A percentile compares a stretch with the other conserved stretches of the same genome.
Evolutionary conservation across 2,797 vertebrate genomes (phyloP).

Genomic region (Paramormyrops hopkinsi): DNA sequence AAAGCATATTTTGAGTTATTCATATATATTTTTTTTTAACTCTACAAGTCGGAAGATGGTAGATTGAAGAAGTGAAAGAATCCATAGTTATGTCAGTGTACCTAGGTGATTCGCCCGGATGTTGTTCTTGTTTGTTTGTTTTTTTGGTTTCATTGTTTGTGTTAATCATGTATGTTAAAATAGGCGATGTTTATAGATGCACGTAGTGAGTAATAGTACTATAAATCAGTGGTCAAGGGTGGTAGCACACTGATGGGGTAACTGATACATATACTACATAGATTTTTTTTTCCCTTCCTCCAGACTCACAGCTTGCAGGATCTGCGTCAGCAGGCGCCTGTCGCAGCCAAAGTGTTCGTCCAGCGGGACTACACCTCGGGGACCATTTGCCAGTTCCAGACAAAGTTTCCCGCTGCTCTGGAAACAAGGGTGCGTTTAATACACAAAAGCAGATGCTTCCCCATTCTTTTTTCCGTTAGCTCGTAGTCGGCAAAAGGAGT

Average conservation of each 20-base stretch:
- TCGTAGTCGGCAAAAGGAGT: not conserved
- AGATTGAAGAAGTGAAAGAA: not conserved
- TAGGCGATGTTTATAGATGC: not conserved
- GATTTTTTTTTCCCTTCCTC: not conserved
- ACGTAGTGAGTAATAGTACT: not conserved
- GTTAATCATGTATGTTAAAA: not conserved
- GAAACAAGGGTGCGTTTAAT: slow-evolving; percentile 72
- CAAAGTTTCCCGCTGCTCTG: slow-evolving; percentile 85
- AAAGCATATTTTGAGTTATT: not conserved
- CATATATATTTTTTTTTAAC: not conserved
- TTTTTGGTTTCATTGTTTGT: not conserved
- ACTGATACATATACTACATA: not conserved
- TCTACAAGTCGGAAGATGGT: not conserved
- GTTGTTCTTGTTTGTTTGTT: not conserved
- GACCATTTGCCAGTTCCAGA: slow-evolving; percentile 90
- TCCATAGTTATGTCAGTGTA: not conserved
- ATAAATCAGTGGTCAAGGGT: not conserved
- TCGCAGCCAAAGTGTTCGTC: slow-evolving; percentile 85
- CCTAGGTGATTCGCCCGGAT: not conserved
- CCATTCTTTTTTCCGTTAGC: not conserved
- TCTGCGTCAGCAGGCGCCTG: slow-evolving; percentile 80
- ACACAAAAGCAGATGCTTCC: not conserved
- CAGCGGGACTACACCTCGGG: slow-evolving; percentile 93
- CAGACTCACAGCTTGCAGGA: slow-evolving; percentile 74
- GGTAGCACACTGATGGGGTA: not conserved